Evolutionary conservation across 2,888 invertebrate genomes (phyloP).

Genomic region (Cheilosia grossa): DNA sequence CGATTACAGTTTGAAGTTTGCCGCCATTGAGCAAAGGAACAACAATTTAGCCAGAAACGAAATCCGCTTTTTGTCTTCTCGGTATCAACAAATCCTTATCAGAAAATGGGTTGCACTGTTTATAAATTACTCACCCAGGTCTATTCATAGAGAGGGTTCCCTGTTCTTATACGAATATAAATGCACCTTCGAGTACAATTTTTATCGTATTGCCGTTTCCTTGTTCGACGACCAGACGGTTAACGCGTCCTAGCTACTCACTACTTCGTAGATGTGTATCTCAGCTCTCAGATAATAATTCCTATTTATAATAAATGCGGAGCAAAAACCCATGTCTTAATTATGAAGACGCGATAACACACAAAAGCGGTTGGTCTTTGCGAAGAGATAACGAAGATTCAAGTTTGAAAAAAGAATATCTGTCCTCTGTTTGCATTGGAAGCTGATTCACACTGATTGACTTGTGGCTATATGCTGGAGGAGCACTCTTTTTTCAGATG

Average conservation of each 20-base stretch:
- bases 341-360: too few species aligned
- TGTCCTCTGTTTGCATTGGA: too few species aligned
- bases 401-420: too few species aligned
- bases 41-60: neutral
- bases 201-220: slow-evolving; percentile 7
- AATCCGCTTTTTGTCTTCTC: neutral
- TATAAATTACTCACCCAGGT: neutral
- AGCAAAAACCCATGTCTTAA: neutral
- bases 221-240: neutral
- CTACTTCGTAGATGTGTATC: neutral
- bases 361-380: too few species aligned
- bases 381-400: too few species aligned
- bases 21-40: neutral
- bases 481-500: too few species aligned
- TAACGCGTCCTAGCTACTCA: slow-evolving; percentile 8
- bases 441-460: too few species aligned
- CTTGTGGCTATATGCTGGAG: too few species aligned
- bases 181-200: neutral
- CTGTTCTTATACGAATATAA: neutral
- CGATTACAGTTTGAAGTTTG: neutral
- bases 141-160: neutral
- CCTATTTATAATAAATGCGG: neutral
- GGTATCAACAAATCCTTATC: neutral
- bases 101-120: neutral
- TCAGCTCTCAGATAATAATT: neutral